Evolutionary conservation across 2,797 vertebrate genomes (phyloP).

Genomic region (Galago senegalensis): DNA sequence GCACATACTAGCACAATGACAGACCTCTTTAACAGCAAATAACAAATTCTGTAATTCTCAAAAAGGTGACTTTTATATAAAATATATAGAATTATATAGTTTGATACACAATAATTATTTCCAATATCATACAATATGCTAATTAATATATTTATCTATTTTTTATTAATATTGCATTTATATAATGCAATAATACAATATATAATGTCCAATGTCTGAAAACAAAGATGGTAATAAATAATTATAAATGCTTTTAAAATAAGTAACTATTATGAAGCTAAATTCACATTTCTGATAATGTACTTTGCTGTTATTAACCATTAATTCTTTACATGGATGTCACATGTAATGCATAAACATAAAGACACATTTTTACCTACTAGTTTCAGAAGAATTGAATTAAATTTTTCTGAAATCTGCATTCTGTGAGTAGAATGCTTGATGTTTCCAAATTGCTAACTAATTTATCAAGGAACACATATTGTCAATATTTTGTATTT

Average conservation of each 20-base stretch:
- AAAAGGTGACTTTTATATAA: not conserved
- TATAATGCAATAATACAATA: not conserved
- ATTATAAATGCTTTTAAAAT: not conserved
- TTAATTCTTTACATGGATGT: not conserved
- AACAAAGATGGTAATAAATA: slow-evolving; percentile 28
- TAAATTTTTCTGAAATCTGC: not conserved
- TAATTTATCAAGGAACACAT: not conserved
- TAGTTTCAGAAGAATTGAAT: not conserved
- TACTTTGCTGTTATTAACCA: not conserved
- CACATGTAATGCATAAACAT: not conserved
- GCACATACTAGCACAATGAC: not conserved
- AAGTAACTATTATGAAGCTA: not conserved
- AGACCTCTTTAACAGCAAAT: not conserved
- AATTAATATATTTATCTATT: not conserved
- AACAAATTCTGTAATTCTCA: not conserved
- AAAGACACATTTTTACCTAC: not conserved
- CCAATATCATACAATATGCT: not conserved
- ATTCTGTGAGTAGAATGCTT: not conserved
- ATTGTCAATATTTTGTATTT: slow-evolving; percentile 5
- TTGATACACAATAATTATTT: not conserved
- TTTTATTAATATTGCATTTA: not conserved
- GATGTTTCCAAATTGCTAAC: not conserved
- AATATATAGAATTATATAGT: not conserved
- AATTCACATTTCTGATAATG: not conserved
- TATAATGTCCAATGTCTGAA: not conserved